Conservation (phyloP, 2,888 invertebrate species). For the Molorchus minor region DNA sequence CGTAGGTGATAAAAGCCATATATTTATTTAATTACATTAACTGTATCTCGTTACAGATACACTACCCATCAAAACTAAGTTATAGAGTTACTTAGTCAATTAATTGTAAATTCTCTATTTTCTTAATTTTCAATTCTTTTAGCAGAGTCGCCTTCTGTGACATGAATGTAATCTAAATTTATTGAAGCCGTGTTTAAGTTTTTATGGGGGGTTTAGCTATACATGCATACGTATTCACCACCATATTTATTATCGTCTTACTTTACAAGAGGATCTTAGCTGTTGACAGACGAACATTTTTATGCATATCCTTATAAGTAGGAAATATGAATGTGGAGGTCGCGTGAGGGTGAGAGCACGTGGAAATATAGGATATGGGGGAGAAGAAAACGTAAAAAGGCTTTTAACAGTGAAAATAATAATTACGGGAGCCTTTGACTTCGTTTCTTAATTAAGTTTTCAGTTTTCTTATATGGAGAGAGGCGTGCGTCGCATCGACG, state of each 20-base stretch:
- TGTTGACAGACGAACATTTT: slow-evolving; percentile 13
- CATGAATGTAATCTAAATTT: too few species aligned
- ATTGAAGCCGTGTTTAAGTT: too few species aligned
- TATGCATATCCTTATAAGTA: slow-evolving; percentile 16
- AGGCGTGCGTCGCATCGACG: slow-evolving; percentile 10
- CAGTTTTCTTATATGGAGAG: slow-evolving; percentile 22
- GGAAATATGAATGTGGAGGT: slow-evolving; percentile 14
- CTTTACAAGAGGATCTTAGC: neutral
- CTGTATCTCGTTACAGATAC: too few species aligned
- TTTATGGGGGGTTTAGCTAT: too few species aligned
- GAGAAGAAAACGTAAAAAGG: slow-evolving; percentile 23
- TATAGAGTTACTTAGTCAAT: too few species aligned
- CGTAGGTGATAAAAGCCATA: too few species aligned
- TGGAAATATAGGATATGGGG: slow-evolving; percentile 20
- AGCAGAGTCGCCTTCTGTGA: too few species aligned
- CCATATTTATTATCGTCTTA: neutral
- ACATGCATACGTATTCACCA: too few species aligned
- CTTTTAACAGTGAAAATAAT: slow-evolving; percentile 25
- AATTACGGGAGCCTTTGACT: slow-evolving; percentile 23
- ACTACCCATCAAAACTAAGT: too few species aligned
- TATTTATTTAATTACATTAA: too few species aligned
- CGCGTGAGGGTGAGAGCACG: slow-evolving; percentile 2
- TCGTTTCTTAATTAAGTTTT: slow-evolving; percentile 26
- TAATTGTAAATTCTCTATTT: too few species aligned
- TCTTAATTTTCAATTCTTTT: too few species aligned